A percentile compares a stretch with the other conserved stretches of the same genome.
Evolutionary conservation across 1,140 invertebrate species (phyloP).

Genomic region (Apis laboriosa): DNA sequence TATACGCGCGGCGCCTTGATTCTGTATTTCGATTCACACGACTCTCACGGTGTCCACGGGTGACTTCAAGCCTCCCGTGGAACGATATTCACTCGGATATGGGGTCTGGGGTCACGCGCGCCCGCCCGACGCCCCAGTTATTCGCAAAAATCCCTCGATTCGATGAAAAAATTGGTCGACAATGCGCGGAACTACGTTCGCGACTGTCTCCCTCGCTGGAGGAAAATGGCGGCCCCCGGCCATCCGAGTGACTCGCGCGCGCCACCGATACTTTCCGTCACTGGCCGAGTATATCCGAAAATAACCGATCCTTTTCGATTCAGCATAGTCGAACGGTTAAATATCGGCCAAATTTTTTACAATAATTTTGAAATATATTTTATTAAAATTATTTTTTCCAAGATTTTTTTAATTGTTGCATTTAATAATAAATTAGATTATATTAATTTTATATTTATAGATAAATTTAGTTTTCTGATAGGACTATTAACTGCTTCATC

Average conservation of each 20-base stretch:
- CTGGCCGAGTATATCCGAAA: conserved; percentile 47
- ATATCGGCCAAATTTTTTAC: conserved; percentile 28
- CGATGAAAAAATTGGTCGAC: conserved; percentile 53
- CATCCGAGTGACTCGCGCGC: conserved; percentile 70
- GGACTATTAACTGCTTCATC: background rate
- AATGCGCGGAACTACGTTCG: conserved; percentile 66
- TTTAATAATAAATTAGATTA: background rate
- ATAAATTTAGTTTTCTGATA: background rate
- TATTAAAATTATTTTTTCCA: background rate
- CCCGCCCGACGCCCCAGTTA: conserved; percentile 62
- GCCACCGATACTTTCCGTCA: conserved; percentile 62
- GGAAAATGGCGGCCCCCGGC: conserved; percentile 79
- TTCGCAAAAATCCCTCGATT: conserved; percentile 49
- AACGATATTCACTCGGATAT: conserved; percentile 48
- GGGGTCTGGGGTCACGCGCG: conserved; percentile 61
- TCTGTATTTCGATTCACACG: conserved; percentile 44
- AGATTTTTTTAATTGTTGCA: background rate
- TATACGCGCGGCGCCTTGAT: conserved; percentile 47
- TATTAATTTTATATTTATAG: background rate
- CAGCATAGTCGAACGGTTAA: conserved; percentile 26
- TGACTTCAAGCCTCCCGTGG: conserved; percentile 53
- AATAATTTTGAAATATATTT: background rate
- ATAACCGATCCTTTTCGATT: conserved; percentile 44
- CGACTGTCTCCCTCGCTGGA: conserved; percentile 76
- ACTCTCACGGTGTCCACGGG: conserved; percentile 54